These are phyloP conservation scores for Spodoptera picta DNA, from an alignment of 2,888 invertebrate genomes.

Conservation along the genomic window DNA sequence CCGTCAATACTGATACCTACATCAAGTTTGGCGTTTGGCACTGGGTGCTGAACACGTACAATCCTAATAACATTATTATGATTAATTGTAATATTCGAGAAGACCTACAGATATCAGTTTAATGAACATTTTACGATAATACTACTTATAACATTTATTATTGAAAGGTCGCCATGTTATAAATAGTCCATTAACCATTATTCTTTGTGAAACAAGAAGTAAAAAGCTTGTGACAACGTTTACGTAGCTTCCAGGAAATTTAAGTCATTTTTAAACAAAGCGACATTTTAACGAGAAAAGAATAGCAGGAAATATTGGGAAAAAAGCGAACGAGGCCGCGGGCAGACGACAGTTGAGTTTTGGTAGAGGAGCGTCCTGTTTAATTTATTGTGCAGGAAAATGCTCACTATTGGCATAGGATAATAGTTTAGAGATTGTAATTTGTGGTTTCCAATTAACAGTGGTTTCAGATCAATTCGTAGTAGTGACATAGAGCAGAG, in stretches of 20 bases:
- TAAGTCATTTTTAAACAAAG: conserved; percentile 40
- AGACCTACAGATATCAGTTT: not conserved
- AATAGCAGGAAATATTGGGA: conserved; percentile 32
- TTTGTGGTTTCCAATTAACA: not conserved
- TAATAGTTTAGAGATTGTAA: conserved; percentile 13
- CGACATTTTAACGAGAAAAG: conserved; percentile 26
- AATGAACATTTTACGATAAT: not conserved
- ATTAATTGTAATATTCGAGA: conserved; percentile 21
- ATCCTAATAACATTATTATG: conserved; percentile 10
- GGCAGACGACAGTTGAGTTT: conserved; percentile 16
- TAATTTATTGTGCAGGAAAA: conserved; percentile 36
- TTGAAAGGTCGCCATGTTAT: not conserved
- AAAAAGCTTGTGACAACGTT: conserved; percentile 3
- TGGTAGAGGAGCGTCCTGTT: conserved; percentile 13
- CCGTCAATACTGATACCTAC: conserved; percentile 39
- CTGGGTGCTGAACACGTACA: conserved; percentile 19
- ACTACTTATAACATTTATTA: not conserved
- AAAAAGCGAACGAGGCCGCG: conserved; percentile 28
- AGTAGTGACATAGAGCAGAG: too few relatives aligned
- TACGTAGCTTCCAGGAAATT: conserved; percentile 23
- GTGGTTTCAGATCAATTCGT: too few relatives aligned
- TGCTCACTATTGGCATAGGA: conserved; percentile 17
- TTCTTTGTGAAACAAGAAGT: conserved; percentile 4
- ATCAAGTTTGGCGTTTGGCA: conserved; percentile 31
- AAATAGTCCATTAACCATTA: not conserved